Conservation (phyloP, 2,797 vertebrate species). For the Channa striata region DNA sequence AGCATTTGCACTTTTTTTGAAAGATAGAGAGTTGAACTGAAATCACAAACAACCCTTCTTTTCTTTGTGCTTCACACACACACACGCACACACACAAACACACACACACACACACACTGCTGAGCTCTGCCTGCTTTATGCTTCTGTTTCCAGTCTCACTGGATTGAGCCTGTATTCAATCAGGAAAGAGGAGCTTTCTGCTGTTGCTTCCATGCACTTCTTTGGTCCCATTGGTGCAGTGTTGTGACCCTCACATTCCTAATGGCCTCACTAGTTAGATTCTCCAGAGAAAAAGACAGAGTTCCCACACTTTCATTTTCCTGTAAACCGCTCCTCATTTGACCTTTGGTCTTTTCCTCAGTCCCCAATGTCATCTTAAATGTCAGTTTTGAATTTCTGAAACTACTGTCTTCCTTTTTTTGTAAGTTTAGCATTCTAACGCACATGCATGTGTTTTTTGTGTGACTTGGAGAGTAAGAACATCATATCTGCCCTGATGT, state of each 20-base stretch:
- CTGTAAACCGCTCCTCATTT: constrained; percentile 7
- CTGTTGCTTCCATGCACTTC: constrained; percentile 7
- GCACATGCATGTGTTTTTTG: too few species aligned
- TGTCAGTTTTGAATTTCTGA: constrained; percentile 6
- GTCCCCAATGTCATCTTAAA: neutral
- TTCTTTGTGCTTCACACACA: constrained; percentile 46
- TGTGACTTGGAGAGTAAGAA: too few species aligned
- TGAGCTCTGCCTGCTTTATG: constrained; percentile 25
- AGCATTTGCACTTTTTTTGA: constrained; percentile 71
- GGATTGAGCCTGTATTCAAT: constrained; percentile 40
- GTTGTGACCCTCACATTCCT: constrained; percentile 59
- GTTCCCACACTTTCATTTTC: constrained; percentile 48
- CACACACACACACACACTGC: constrained; percentile 28
- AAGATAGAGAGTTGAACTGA: constrained; percentile 63
- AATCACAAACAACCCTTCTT: constrained; percentile 72
- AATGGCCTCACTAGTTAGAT: constrained; percentile 11
- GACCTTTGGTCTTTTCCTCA: constrained; percentile 18
- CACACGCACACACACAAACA: neutral
- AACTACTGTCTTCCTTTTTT: neutral
- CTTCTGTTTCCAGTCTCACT: constrained; percentile 37
- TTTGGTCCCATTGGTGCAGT: constrained; percentile 40
- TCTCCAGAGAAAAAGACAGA: constrained; percentile 54
- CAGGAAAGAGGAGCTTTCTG: constrained; percentile 38
- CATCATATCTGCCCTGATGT: too few species aligned
- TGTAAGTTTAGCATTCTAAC: neutral